These are phyloP conservation scores for Stichodactyla helianthus DNA, from an alignment of 64 coral and sea anemone genomes.

Conservation along the genomic window DNA sequence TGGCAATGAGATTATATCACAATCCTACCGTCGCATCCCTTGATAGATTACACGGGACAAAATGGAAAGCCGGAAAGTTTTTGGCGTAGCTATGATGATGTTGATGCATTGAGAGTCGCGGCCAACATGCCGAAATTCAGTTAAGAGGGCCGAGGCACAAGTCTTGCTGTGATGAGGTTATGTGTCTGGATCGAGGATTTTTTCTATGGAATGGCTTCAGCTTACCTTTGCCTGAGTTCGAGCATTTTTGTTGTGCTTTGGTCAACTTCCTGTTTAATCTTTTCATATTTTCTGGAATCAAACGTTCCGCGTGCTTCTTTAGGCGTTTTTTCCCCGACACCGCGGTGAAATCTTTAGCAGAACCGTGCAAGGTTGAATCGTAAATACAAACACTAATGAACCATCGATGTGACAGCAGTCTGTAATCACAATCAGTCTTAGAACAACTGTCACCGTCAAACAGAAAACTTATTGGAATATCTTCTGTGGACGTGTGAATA, in stretches of 20 bases:
- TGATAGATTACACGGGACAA: neutral
- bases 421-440: constrained; percentile 20
- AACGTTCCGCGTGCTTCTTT: neutral
- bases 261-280: constrained; percentile 25
- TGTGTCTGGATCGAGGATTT: neutral
- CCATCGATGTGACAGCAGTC: constrained; percentile 29
- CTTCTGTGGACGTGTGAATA: constrained; percentile 11
- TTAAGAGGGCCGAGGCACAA: neutral
- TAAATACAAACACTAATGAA: constrained; percentile 16
- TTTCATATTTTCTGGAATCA: constrained; percentile 19
- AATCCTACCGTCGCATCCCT: neutral
- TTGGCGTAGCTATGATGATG: too few species aligned
- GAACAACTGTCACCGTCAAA: neutral
- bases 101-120: neutral
- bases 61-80: neutral
- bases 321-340: neutral
- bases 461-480: neutral
- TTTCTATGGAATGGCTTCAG: neutral
- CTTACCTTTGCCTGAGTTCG: constrained; percentile 4
- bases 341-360: constrained; percentile 5
- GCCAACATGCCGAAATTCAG: constrained; percentile 13
- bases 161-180: neutral
- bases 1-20: neutral
- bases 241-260: neutral
- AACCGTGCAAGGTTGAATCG: neutral